A percentile compares a stretch with the other conserved stretches of the same genome.
Conservation (phyloP, 2,888 invertebrate genomes). For the Eilema caniola region DNA sequence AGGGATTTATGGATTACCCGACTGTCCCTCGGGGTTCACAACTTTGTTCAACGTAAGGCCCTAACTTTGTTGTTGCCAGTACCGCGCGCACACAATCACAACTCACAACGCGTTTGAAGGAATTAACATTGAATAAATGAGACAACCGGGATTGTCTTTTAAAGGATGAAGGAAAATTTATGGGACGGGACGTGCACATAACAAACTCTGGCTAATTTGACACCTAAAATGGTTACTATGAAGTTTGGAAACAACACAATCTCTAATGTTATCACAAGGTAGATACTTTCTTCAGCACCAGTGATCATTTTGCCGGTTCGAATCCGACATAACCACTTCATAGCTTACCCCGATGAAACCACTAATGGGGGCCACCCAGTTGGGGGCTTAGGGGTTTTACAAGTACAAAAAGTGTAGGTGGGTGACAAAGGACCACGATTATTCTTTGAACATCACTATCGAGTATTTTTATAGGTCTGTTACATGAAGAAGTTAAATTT, state of each 20-base stretch:
- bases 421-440: no score
- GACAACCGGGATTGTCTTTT: conserved; percentile 9
- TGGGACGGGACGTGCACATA: not conserved
- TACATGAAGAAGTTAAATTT: no score
- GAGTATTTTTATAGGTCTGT: no score
- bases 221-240: not conserved
- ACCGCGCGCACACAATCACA: conserved; percentile 49
- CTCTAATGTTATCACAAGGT: not conserved
- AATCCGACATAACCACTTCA: no score
- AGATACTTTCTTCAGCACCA: no score
- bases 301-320: no score
- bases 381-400: no score
- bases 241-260: not conserved
- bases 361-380: no score
- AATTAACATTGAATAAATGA: conserved; percentile 36
- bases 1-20: conserved; percentile 76
- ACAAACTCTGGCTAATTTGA: not conserved
- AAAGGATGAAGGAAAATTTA: not conserved
- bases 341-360: no score
- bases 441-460: no score
- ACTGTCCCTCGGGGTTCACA: conserved; percentile 71
- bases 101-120: conserved; percentile 41
- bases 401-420: no score
- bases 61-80: conserved; percentile 66
- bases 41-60: conserved; percentile 63